Base-by-base conservation (phyloP, 2,888 invertebrate genomes). In the Heliconius ismenius region DNA sequence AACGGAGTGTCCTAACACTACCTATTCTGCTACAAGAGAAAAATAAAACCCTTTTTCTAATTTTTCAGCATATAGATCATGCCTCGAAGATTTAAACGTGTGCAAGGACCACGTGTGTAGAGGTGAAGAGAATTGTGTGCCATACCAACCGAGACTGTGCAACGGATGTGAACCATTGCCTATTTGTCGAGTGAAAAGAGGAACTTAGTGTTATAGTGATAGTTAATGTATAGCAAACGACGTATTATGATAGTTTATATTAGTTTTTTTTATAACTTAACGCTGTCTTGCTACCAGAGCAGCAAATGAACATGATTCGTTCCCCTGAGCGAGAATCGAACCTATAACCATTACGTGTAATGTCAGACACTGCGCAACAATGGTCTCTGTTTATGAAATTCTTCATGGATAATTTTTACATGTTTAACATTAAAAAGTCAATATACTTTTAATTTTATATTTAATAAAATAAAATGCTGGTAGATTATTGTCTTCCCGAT, bases 161-260 rank as follows among this genome's bases (percentile, higher is more conserved):
- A 85, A 84, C 0, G 92, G 92, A 21, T 93, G 93, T 75, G 92
- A 92, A 79, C 91, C 93, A 0, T 72, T 92, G 43, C 87, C 93
- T 0, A 60, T 93, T 26, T 93, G 93, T 81, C 85, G 83, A 49
- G 70, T 78, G 39, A 74, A 67, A 54, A 54, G 49, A 26, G 24
- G 76, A 49, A 73, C 70, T 18, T 77, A 70, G 49, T 32, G 32
- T 69, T 26, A 21, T 28, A 49, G 64, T 49, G 4, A 43, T 13
- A 32, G 21, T 49, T 63, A 13, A 28, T 62, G 64, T 63, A 64
- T 62, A 13, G 7, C 0, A 9, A 39, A 43, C 39, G 13, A 67
- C 39, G 11, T 2, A 39, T 39, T 65, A 1, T 65, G 39, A 65
- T 21, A n/a, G n/a, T 13, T 24, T 24, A 10, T 4, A 4, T 60